A percentile compares a stretch with the other conserved stretches of the same genome.
phyloP scores from a whole-genome alignment of 2,797 vertebrate species.

The Sebastes goodei region DNA sequence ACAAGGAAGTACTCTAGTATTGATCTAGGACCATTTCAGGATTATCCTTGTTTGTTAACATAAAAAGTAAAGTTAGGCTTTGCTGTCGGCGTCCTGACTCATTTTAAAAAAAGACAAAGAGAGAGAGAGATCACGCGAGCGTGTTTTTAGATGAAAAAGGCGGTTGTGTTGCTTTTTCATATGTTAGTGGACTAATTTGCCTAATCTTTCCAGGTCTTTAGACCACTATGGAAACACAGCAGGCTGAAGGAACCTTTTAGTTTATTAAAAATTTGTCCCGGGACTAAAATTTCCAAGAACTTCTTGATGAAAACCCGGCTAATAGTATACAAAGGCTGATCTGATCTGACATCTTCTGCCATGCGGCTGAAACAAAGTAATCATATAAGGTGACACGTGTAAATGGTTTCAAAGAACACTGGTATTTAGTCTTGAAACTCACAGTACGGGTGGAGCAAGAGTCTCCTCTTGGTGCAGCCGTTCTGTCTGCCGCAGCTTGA shows the following conservation, averaged over 20 bases:
- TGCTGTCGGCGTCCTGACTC: no score
- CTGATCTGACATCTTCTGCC: background rate
- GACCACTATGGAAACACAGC: no score
- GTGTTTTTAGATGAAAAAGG: no score
- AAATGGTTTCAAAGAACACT: background rate
- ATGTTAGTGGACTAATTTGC: no score
- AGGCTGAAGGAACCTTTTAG: background rate
- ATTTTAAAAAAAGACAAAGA: no score
- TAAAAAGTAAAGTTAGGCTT: no score
- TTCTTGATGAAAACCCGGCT: background rate
- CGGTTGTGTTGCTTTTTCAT: no score
- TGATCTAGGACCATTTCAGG: no score
- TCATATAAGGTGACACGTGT: background rate
- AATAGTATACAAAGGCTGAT: background rate
- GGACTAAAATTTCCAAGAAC: background rate
- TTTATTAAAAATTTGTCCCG: background rate
- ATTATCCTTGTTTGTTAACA: no score
- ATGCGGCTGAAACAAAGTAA: background rate
- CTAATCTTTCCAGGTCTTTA: no score
- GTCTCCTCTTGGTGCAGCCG: constrained; percentile 96
- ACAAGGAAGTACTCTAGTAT: no score
- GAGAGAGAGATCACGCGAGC: fast-evolving
- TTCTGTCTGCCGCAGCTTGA: constrained; percentile 94
- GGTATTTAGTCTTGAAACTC: constrained; percentile 30
- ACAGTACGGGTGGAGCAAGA: constrained; percentile 89